Evolutionary conservation across 2,888 invertebrate genomes (phyloP).

Genomic region (Bibio marci): DNA sequence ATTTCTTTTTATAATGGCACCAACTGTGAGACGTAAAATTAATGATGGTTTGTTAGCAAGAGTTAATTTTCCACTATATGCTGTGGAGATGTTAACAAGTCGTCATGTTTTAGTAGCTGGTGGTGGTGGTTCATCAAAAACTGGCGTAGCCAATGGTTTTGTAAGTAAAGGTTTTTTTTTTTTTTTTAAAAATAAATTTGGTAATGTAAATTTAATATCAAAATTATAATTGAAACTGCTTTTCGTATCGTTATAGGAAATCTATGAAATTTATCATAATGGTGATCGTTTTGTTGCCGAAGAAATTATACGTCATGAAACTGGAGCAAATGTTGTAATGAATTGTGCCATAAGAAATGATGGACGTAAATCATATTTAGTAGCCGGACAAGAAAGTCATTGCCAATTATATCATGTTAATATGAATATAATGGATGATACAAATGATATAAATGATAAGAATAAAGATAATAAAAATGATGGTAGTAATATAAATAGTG

Average conservation of each 20-base stretch:
- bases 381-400: slow-evolving; percentile 83
- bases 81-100: slow-evolving; percentile 76
- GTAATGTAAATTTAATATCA: neutral
- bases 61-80: slow-evolving; percentile 87
- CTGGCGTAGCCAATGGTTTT: slow-evolving; percentile 94
- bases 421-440: slow-evolving; percentile 36
- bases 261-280: slow-evolving; percentile 78
- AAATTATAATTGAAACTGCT: slow-evolving; percentile 5
- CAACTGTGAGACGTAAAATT: too few species aligned
- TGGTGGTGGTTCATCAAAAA: slow-evolving; percentile 92
- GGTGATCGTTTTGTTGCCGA: slow-evolving; percentile 69
- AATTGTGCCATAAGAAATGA: slow-evolving; percentile 62
- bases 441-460: slow-evolving; percentile 33
- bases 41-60: slow-evolving; percentile 59
- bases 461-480: slow-evolving; percentile 25
- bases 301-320: slow-evolving; percentile 77
- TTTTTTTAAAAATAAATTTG: neutral
- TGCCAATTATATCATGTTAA: slow-evolving; percentile 69
- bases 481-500: slow-evolving; percentile 14
- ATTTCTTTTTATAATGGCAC: too few species aligned
- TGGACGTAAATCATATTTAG: slow-evolving; percentile 58
- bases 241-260: slow-evolving; percentile 66
- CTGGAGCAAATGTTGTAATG: slow-evolving; percentile 81
- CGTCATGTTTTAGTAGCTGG: slow-evolving; percentile 92
- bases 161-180: slow-evolving; percentile 62